Conservation (phyloP, 2,888 invertebrate genomes). For the Amblyjoppa fuscipennis region DNA sequence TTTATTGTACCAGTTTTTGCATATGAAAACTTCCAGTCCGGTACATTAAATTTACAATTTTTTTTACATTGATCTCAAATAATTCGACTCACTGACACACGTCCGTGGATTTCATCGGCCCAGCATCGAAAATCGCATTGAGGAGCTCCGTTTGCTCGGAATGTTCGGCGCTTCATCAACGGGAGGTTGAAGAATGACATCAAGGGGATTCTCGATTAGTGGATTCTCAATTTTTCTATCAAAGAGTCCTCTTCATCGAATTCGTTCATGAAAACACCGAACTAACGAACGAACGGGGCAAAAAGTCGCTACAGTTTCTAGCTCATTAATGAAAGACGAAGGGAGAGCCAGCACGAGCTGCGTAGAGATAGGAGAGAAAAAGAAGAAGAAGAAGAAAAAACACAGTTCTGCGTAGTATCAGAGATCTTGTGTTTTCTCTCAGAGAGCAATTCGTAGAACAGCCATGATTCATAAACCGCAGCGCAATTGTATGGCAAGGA, state of each 20-base stretch:
- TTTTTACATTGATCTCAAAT: not conserved
- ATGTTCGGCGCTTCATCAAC: not conserved
- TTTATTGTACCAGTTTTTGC: no score
- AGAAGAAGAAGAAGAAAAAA: not conserved
- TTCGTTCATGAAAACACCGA: not conserved
- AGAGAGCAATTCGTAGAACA: conserved; percentile 49
- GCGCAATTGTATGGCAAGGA: conserved; percentile 66
- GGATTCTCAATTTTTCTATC: not conserved
- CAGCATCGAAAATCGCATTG: conserved; percentile 22
- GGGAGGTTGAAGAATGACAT: not conserved
- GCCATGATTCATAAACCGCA: conserved; percentile 67
- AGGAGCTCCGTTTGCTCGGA: not conserved
- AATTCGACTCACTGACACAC: not conserved
- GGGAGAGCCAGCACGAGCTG: not conserved
- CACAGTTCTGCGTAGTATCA: conserved; percentile 37
- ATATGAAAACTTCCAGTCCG: no score
- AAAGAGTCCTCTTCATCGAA: not conserved
- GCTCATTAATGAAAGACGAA: conserved; percentile 48
- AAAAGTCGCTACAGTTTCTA: conserved; percentile 42
- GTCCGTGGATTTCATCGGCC: conserved; percentile 5
- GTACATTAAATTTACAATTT: no score
- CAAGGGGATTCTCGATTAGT: not conserved
- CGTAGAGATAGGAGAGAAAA: not conserved
- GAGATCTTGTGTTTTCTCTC: conserved; percentile 26
- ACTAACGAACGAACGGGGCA: conserved; percentile 35